Evolutionary conservation across 1,140 invertebrate genomes (phyloP).

Genomic region (Leptestheria dahalacensis): DNA sequence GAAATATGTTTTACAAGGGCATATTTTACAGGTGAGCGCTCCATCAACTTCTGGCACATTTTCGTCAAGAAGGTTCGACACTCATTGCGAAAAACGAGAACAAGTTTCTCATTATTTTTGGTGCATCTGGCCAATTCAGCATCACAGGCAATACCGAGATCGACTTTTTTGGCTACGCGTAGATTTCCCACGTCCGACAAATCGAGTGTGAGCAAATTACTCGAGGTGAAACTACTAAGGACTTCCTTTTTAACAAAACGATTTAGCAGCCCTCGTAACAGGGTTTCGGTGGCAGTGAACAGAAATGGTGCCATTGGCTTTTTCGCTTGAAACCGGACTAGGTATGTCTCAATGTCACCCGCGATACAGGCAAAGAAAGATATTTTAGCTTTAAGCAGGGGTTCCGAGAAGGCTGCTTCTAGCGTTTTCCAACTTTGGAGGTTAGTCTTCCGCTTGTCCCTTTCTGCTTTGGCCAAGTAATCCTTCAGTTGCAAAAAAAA

Average conservation of each 20-base stretch:
- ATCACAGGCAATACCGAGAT: not conserved
- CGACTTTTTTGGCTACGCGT: not conserved
- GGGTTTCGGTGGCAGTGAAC: not conserved
- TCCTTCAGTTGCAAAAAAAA: not conserved
- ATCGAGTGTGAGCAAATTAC: no score
- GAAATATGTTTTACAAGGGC: not conserved
- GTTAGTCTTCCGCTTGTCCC: not conserved
- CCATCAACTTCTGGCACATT: not conserved
- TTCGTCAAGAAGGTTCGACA: not conserved
- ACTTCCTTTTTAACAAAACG: not conserved
- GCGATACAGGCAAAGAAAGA: constrained; percentile 4
- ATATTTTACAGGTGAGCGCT: constrained; percentile 1
- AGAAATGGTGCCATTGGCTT: constrained; percentile 5
- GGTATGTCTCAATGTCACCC: not conserved
- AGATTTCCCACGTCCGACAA: not conserved
- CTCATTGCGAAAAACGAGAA: not conserved
- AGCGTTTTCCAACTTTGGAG: constrained; percentile 9
- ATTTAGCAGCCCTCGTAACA: not conserved
- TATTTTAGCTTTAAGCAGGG: constrained; percentile 1
- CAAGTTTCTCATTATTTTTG: not conserved
- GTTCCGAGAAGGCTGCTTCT: not conserved
- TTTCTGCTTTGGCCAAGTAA: not conserved
- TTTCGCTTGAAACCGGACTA: not conserved
- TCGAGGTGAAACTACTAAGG: no score
- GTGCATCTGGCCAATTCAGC: not conserved